Conservation (phyloP, 2,797 vertebrate species). For the Phaenicophaeus curvirostris region DNA sequence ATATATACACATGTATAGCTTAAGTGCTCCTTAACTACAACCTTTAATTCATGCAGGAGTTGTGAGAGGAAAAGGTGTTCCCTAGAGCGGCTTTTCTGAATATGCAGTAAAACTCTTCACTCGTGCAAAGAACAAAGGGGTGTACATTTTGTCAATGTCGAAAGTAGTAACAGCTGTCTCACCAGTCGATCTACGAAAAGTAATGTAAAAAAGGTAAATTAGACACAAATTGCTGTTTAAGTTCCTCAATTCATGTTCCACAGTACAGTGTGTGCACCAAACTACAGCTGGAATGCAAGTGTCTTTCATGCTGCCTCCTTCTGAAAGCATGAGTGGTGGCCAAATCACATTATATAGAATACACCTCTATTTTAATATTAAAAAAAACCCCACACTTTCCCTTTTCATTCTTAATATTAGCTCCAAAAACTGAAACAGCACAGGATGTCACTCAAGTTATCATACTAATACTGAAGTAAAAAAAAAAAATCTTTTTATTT, state of each 20-base stretch:
- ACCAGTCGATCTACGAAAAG: constrained; percentile 85
- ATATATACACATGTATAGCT: constrained; percentile 78
- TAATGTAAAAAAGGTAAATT: neutral
- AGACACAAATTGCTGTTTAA: neutral
- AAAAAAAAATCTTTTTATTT: neutral
- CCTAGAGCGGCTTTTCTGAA: constrained; percentile 92
- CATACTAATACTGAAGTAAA: neutral
- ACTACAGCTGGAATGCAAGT: neutral
- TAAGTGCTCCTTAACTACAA: constrained; percentile 71
- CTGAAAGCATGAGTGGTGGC: neutral
- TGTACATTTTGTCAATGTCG: constrained; percentile 96
- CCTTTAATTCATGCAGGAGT: constrained; percentile 75
- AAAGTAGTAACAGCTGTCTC: constrained; percentile 93
- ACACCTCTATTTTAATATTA: neutral
- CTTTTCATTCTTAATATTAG: neutral
- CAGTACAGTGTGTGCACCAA: neutral
- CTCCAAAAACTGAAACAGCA: neutral
- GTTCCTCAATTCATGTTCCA: neutral
- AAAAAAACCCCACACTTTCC: neutral
- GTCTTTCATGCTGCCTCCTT: neutral
- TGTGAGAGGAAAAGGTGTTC: constrained; percentile 33
- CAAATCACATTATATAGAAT: neutral
- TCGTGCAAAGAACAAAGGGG: constrained; percentile 93
- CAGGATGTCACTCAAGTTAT: neutral
- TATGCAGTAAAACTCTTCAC: constrained; percentile 96